A percentile compares a stretch with the other conserved stretches of the same genome.
phyloP scores from a whole-genome alignment of 2,113 vertebrate species.

The Calyptommatus sinebrachiatus region DNA sequence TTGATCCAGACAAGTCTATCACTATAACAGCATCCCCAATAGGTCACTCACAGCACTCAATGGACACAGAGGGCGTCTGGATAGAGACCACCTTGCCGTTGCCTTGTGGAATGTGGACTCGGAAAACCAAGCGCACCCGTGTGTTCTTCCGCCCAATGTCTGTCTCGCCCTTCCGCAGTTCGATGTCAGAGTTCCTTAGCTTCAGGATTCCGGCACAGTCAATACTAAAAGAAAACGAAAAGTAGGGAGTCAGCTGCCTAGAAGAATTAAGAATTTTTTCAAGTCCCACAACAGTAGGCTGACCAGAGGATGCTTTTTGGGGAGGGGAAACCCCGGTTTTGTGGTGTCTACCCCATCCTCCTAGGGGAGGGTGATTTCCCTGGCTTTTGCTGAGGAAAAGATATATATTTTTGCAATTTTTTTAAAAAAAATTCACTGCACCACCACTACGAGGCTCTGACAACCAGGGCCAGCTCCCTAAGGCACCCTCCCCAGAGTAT shows the following conservation, averaged over 20 bases:
- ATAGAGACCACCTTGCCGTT: slow-evolving; percentile 83
- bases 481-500: too few relatives aligned
- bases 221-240: slow-evolving; percentile 70
- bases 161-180: slow-evolving; percentile 90
- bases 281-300: too few relatives aligned
- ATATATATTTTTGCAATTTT: too few relatives aligned
- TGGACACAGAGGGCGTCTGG: slow-evolving; percentile 85
- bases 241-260: not conserved
- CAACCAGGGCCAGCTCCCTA: too few relatives aligned
- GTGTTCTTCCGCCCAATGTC: slow-evolving; percentile 93
- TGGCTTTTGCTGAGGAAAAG: too few relatives aligned
- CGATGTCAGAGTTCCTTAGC: slow-evolving; percentile 91
- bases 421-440: too few relatives aligned
- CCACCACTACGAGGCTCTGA: too few relatives aligned
- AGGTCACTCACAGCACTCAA: slow-evolving; percentile 88
- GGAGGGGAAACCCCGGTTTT: too few relatives aligned
- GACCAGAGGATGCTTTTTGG: too few relatives aligned
- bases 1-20: not conserved
- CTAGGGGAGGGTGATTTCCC: too few relatives aligned
- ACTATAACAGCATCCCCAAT: not conserved
- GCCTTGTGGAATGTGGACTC: slow-evolving; percentile 82
- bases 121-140: slow-evolving; percentile 85
- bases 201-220: slow-evolving; percentile 93
- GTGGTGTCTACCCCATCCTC: too few relatives aligned
- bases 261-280: too few relatives aligned